Base-by-base conservation (phyloP, 2,888 invertebrate genomes). In the Cataglyphis livida region DNA sequence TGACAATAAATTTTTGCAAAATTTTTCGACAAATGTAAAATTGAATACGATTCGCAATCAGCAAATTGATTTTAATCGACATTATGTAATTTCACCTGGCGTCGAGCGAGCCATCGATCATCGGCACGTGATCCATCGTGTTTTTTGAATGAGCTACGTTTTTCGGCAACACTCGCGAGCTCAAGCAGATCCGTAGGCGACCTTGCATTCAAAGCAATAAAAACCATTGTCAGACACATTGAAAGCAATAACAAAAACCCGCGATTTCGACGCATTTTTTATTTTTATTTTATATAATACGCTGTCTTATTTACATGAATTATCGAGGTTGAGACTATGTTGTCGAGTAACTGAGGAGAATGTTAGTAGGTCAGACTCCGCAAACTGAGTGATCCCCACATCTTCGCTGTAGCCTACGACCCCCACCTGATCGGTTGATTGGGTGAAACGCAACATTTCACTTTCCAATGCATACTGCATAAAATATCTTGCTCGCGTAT, bases 351-450 rank as follows among this genome's bases (percentile, higher is more conserved):
- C 93, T 93, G 91, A 93, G 88, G 93, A 93, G 93, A 94, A 93
- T 93, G 94, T 93, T 92, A 93, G 93, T 94, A 92, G 94, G 93
- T 94, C 94, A 93, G 91, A 91, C 92, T 91, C 89, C 83, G 84
- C 35, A 64, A 65, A 57, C 68, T 88, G 89, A 87, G 87, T 84
- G 89, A 88, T 90, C 91, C 91, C 92, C 92, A 92, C 93, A 89
- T 91, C 91, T 91, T 91, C 85, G 48, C 41, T 59, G 38, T 57
- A 70, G 81, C 85, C 76, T 79, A 54, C 59, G 81, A 78, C 68
- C 84, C 85, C 90, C 89, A 84, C 90, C 89, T 7, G 83, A 28
- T 18, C 10, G 25, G 28, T 51, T 21, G 57, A 51, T 66, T 73
- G 57, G 59, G 64, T 57, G 85, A 83, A 85, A 85, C 84, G 73